Evolutionary conservation across 2,797 vertebrate species (phyloP).

Genomic region (Phoebastria nigripes): DNA sequence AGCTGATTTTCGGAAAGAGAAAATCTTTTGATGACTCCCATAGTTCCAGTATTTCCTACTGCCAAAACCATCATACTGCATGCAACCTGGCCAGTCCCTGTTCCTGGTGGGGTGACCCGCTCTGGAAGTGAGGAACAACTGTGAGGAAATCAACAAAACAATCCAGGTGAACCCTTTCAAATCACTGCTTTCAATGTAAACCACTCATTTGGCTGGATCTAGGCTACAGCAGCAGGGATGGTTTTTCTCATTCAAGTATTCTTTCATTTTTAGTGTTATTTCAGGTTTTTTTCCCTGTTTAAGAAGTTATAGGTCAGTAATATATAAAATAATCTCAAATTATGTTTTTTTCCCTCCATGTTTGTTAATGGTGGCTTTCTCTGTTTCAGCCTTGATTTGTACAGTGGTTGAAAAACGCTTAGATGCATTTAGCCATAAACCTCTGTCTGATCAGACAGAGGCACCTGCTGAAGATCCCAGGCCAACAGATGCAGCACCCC

Average conservation of each 20-base stretch:
- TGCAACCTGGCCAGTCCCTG: background rate
- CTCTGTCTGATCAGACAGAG: background rate
- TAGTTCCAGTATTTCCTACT: background rate
- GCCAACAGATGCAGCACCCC: background rate
- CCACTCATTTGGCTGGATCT: background rate
- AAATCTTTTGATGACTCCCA: background rate
- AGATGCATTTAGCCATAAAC: constrained; percentile 23
- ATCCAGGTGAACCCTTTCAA: background rate
- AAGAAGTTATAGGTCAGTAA: background rate
- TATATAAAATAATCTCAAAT: background rate
- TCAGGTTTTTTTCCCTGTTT: background rate
- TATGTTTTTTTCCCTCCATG: background rate
- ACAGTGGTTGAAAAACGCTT: constrained; percentile 74
- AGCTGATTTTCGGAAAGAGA: background rate
- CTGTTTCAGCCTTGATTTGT: constrained; percentile 81
- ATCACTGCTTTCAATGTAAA: background rate
- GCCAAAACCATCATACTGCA: background rate
- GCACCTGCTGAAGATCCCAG: background rate
- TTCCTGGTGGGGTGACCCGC: background rate
- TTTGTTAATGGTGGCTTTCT: background rate
- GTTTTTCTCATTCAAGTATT: background rate
- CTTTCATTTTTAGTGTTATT: background rate
- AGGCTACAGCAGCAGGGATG: background rate
- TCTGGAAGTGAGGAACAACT: background rate
- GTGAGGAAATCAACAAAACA: background rate